Evolutionary conservation across 2,113 vertebrate species (phyloP).

Genomic region (Embiotoca jacksoni): DNA sequence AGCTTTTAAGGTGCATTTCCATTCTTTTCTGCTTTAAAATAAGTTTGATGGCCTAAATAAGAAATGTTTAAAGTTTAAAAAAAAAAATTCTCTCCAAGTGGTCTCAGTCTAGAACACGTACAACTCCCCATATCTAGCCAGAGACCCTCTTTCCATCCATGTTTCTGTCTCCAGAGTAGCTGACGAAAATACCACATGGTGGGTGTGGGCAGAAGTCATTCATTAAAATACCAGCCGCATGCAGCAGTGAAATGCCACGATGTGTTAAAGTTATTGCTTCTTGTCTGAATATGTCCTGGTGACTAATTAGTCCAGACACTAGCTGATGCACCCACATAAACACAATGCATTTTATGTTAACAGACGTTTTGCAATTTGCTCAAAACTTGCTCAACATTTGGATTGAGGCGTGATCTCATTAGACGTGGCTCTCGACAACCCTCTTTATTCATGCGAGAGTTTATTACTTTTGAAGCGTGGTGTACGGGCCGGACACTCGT

Average conservation of each 20-base stretch:
- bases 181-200: conserved; percentile 27
- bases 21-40: background rate
- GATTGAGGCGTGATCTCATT: conserved; percentile 16
- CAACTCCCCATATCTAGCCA: background rate
- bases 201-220: conserved; percentile 25
- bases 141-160: conserved; percentile 13
- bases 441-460: conserved; percentile 35
- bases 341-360: background rate
- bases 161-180: conserved; percentile 9
- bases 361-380: background rate
- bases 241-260: conserved; percentile 16
- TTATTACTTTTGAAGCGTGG: conserved; percentile 39
- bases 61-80: too few relatives aligned
- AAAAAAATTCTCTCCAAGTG: background rate
- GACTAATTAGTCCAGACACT: background rate
- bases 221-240: conserved; percentile 40
- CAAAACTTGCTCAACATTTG: conserved; percentile 6
- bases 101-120: background rate
- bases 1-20: background rate
- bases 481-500: conserved; percentile 22
- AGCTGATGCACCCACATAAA: background rate
- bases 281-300: background rate
- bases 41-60: background rate
- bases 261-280: background rate
- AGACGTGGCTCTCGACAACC: conserved; percentile 22